Percentiles rank a stretch among this genome's conserved stretches.
These are phyloP conservation scores for Ophion ellenae DNA, from an alignment of 2,888 invertebrate species.

Conservation along the genomic window DNA sequence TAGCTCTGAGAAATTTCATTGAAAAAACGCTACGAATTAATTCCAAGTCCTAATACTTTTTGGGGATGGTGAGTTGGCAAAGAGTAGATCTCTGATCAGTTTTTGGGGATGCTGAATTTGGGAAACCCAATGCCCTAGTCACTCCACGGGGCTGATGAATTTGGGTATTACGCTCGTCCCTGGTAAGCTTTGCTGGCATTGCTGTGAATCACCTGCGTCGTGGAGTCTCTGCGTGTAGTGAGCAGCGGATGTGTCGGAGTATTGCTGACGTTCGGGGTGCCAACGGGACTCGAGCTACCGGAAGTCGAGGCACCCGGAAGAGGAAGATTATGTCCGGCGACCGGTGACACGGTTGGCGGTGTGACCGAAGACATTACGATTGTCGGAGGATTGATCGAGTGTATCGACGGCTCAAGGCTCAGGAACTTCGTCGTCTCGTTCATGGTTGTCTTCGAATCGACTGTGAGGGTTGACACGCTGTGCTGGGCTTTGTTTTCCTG, in stretches of 20 bases:
- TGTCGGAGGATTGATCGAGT: constrained; percentile 87
- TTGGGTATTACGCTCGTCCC: too few relatives aligned
- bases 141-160: too few relatives aligned
- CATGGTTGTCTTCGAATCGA: constrained; percentile 61
- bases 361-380: constrained; percentile 93
- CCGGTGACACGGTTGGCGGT: constrained; percentile 92
- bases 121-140: too few relatives aligned
- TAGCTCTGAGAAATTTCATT: too few relatives aligned
- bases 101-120: too few relatives aligned
- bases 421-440: constrained; percentile 69
- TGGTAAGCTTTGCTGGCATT: constrained; percentile 2
- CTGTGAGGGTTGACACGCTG: constrained; percentile 75
- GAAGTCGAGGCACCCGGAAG: constrained; percentile 85
- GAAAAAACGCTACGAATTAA: too few relatives aligned
- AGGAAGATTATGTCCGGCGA: constrained; percentile 83
- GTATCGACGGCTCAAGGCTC: constrained; percentile 76
- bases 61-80: neutral
- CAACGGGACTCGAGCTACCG: constrained; percentile 83
- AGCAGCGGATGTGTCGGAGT: constrained; percentile 85
- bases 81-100: too few relatives aligned
- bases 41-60: neutral
- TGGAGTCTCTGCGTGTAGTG: constrained; percentile 90
- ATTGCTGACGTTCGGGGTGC: constrained; percentile 82
- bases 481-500: constrained; percentile 52
- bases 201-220: constrained; percentile 88